Evolutionary conservation across 2,797 vertebrate species (phyloP), one percentile per base, ranked within the genome.

Genomic region (Gallirallus australis): DNA sequence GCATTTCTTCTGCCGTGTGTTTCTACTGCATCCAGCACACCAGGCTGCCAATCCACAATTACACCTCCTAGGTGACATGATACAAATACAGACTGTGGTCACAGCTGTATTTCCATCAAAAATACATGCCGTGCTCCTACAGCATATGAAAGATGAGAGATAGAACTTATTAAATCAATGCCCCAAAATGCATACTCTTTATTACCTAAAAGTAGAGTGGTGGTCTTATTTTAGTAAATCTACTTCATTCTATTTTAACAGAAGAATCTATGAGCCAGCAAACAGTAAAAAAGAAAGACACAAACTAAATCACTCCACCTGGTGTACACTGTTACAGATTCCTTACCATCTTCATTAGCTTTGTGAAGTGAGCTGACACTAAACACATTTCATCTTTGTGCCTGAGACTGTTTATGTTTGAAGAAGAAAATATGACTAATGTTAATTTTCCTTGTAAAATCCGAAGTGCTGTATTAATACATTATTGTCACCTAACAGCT

Each of bases 1-100:
- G 42, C 35, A 25, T 39, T 94, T 93, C 76, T 71, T 59, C 70
- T 82, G 47, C 40, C 42, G 9, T 2, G 5, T 91, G 33, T 79
- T 93, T 79, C 85, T 76, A 45, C 52, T 77, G 59, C 35, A 56
- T 82, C 14, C 6, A 89, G 65, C 35, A 63, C 7, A 2, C 27
- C 45, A 33, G 54, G 54, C 66, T 96, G 95, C 91, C 94, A 96
- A 65, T 92, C 81, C 89, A 73, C 70, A 96, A 86, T 85, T 94
- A 70, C 27, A 90, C 93, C 83, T 92, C 92, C 89, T 94, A 91
- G 90, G 94, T 95, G 96, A 96, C 83, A 47, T 2, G 68, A 85
- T 57, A 94, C 89, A 96, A 97, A 96, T 57, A 94, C 56, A 96
- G 71, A 82, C 95, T 94, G 88, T 70, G 93, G 93, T 94, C 90